Evolutionary conservation across 2,797 vertebrate species (phyloP).

Genomic region (Xyrichtys novacula): DNA sequence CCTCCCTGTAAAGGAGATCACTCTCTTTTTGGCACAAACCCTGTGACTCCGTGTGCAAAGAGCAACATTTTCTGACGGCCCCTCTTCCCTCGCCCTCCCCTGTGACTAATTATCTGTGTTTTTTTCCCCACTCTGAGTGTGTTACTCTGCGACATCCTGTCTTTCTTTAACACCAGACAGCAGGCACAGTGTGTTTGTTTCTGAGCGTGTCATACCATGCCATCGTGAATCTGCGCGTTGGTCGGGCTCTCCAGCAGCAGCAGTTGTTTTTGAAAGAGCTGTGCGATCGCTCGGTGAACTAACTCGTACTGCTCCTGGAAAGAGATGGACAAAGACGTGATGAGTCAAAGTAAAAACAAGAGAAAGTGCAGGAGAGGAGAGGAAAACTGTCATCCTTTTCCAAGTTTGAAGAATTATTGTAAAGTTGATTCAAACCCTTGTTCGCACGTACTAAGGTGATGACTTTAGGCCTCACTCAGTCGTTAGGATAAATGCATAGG

Average conservation of each 20-base stretch:
- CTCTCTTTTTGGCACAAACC: conserved; percentile 29
- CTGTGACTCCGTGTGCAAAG: conserved; percentile 29
- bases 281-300: conserved; percentile 95
- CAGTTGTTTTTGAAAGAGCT: conserved; percentile 96
- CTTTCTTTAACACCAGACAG: conserved; percentile 63
- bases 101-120: conserved; percentile 78
- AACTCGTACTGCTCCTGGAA: conserved; percentile 96
- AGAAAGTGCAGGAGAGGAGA: conserved; percentile 17
- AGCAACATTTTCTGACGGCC: conserved; percentile 45
- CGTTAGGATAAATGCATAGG: not conserved
- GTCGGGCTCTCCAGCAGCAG: conserved; percentile 89
- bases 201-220: conserved; percentile 86
- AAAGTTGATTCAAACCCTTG: conserved; percentile 11
- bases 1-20: conserved; percentile 10
- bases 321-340: not conserved
- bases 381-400: not conserved
- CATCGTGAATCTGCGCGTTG: conserved; percentile 89
- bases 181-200: conserved; percentile 18
- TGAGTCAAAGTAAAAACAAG: conserved; percentile 3
- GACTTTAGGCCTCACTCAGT: not conserved
- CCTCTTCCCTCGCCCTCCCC: conserved; percentile 50
- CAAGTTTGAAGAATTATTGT: too few relatives aligned
- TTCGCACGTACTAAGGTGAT: not conserved
- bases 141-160: conserved; percentile 75
- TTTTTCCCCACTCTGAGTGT: conserved; percentile 36